Evolutionary conservation across 2,113 vertebrate genomes (phyloP), one percentile per base, ranked within the genome.

Genomic region (Rhizomys pruinosus): DNA sequence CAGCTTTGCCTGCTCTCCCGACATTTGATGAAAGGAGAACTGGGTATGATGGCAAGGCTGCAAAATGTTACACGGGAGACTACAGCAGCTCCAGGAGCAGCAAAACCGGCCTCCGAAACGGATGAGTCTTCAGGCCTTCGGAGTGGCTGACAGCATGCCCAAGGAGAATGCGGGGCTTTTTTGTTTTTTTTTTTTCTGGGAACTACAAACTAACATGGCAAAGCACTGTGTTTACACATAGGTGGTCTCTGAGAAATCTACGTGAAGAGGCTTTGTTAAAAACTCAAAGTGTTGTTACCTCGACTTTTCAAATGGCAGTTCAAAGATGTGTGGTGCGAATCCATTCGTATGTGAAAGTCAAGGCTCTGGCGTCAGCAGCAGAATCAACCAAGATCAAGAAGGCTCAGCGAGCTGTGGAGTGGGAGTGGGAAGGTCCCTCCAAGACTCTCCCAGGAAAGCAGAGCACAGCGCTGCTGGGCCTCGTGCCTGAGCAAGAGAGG

Each of bases 241-340:
- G 47, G 11, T 52, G 47, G 99, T 98, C 98, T 97, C 99, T 99
- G 87, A 98, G 99, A 97, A 99, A 99, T 97, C 98, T 99, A 23
- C 99, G 99, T 97, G 99, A 99, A 98, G 99, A 99, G 95, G 99
- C 99, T 52, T 98, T 99, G 97, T 97, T 99, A 97, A 99, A 99
- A 98, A 99, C 99, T 97, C 99, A 99, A 97, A 99, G 99, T 32
- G 99, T 99, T 97, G 99, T 99, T 98, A 99, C 99, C 98, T 99
- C 99, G 98, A 99, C 99, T 74, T 99, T 99, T 98, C 99, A 99
- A 98, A 99, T 99, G 99, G 99, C 99, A 37, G 99, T 99, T 96
- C 99, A 99, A 96, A 99, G 99, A 97, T 99, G 99, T 0, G 99
- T 99, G 91, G 99, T 99, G 77, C 98, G 99, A 97, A 99, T 99